Percentiles rank a stretch among this genome's conserved stretches.
phyloP scores from a whole-genome alignment of 2,113 vertebrate genomes.

The Notiomystis cincta region DNA sequence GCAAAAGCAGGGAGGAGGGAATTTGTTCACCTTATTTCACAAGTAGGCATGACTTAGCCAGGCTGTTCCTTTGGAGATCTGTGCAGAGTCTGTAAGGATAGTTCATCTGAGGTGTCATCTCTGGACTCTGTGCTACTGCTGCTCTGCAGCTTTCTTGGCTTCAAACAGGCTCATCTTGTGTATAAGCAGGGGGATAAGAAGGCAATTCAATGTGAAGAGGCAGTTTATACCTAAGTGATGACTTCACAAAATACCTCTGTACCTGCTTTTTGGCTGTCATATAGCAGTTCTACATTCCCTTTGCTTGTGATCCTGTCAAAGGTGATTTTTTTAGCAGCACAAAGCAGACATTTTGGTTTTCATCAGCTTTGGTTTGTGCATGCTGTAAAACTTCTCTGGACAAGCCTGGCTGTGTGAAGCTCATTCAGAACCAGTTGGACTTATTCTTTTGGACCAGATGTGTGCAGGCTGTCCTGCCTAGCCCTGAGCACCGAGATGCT shows the following conservation, averaged over 20 bases:
- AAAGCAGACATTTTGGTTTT: neutral
- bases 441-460: neutral
- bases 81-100: neutral
- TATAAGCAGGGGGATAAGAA: accelerated
- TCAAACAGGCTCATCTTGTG: neutral
- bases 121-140: neutral
- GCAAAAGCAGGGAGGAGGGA: neutral
- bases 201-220: neutral
- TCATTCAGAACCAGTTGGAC: neutral
- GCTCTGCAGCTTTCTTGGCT: neutral
- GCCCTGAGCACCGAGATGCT: accelerated
- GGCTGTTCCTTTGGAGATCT: neutral
- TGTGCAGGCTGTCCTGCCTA: neutral
- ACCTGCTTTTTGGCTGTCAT: neutral
- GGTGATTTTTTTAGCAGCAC: neutral
- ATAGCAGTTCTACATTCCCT: neutral
- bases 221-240: neutral
- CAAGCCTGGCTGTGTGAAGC: neutral
- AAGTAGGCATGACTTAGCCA: neutral
- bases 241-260: neutral
- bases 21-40: neutral
- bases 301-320: neutral
- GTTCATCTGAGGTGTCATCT: neutral
- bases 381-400: neutral
- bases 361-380: neutral